Conservation (phyloP, 2,888 invertebrate species). For the Adelphocoris suturalis region DNA sequence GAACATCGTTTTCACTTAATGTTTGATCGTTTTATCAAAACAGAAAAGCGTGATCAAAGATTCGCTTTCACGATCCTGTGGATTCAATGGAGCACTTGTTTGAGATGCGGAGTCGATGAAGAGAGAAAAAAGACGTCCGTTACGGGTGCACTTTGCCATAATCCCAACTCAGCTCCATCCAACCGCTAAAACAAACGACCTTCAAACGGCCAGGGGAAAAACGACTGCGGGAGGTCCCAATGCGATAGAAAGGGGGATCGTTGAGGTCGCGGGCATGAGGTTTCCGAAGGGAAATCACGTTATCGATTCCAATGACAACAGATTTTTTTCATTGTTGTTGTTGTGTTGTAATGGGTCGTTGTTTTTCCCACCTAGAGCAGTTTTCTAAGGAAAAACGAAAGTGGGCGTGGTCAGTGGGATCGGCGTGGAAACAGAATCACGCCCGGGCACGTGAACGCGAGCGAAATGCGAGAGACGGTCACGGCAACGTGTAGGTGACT, state of each 20-base stretch:
- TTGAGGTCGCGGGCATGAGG: neutral
- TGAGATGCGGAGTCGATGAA: slow-evolving; percentile 13
- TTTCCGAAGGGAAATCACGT: neutral
- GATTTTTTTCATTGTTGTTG: neutral
- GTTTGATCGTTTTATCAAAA: too few species aligned
- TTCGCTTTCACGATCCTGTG: too few species aligned
- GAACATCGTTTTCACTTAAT: too few species aligned
- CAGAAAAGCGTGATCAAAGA: too few species aligned
- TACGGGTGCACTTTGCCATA: slow-evolving; percentile 12
- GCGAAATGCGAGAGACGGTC: neutral
- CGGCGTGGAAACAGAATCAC: slow-evolving; percentile 11
- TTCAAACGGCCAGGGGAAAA: neutral
- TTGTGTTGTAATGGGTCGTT: neutral
- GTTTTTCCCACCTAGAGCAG: neutral
- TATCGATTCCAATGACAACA: neutral
- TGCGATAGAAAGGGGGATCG: neutral
- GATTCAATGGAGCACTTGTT: neutral
- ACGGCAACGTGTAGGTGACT: too few species aligned
- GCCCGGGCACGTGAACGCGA: neutral
- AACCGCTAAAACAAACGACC: slow-evolving; percentile 32
- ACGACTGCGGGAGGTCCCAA: neutral
- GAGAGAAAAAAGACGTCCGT: neutral
- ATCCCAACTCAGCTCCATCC: neutral
- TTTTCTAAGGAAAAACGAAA: slow-evolving; percentile 7
- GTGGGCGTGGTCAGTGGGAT: neutral